Evolutionary conservation across 2,888 invertebrate genomes (phyloP).

Genomic region (Caenorhabditis sp.): DNA sequence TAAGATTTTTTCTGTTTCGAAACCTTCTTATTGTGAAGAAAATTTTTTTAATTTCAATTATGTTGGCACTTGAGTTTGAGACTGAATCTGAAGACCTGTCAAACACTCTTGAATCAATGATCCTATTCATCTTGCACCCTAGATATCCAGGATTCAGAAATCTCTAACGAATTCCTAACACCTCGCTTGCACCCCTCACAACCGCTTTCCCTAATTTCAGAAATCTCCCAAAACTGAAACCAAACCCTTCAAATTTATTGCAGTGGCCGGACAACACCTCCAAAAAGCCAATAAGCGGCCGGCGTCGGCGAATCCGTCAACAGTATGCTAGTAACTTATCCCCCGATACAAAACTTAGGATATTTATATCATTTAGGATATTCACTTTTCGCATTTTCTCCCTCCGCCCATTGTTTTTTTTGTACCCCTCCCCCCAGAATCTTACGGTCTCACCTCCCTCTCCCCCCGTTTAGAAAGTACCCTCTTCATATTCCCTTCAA

Average conservation of each 20-base stretch:
- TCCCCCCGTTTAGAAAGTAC: constrained; percentile 26
- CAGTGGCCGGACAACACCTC: constrained; percentile 33
- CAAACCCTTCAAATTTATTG: constrained; percentile 14
- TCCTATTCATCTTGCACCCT: too few relatives aligned
- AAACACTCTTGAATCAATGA: too few relatives aligned
- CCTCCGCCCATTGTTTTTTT: not conserved
- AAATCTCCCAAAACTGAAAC: constrained; percentile 55
- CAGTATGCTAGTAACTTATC: constrained; percentile 35
- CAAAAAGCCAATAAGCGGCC: constrained; percentile 46
- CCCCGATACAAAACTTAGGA: constrained; percentile 7
- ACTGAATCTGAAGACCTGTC: too few relatives aligned
- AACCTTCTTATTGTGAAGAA: too few relatives aligned
- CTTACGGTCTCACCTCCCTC: not conserved
- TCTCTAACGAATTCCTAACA: too few relatives aligned
- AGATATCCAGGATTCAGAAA: too few relatives aligned
- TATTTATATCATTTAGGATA: constrained; percentile 47
- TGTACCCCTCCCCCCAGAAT: too few relatives aligned
- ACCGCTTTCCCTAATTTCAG: constrained; percentile 32
- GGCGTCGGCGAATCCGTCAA: constrained; percentile 55
- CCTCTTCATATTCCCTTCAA: constrained; percentile 46
- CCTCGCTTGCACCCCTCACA: not conserved
- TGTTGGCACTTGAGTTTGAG: too few relatives aligned
- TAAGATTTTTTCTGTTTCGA: too few relatives aligned
- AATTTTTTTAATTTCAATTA: too few relatives aligned
- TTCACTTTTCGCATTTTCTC: constrained; percentile 42